Evolutionary conservation across 1,140 invertebrate species (phyloP), one percentile per base, ranked within the genome.

Genomic region (Heliothis subflexa): DNA sequence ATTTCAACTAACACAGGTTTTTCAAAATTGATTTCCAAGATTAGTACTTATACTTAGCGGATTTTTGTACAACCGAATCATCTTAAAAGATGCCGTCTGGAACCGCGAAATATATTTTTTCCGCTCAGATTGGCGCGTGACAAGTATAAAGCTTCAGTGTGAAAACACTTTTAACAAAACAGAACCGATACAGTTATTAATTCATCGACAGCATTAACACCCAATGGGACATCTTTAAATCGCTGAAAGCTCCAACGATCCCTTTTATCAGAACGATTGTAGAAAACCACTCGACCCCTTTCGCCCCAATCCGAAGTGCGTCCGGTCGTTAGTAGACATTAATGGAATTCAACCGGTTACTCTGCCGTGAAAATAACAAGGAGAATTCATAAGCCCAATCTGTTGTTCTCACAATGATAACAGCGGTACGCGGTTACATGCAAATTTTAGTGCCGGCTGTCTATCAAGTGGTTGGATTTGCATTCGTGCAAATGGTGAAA

Each of bases 211-310:
- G 88, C 13, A 91, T 91, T 92, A 94, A 92, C 87, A 62, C 84
- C 78, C 82, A 62, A 75, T 74, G 85, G 84, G 90, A 90, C 89
- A 93, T 93, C 89, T 91, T 93, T 88, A 91, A 93, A 94, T 89
- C 91, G 87, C 86, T 91, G 86, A 93, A 92, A 93, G 91, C 91
- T 91, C 85, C 91, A 92, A 92, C 86, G 85, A 89, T 90, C 88
- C 90, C 88, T 90, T 91, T 94, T 94, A 93, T 94, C 91, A 91
- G 91, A 88, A 91, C 90, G 91, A 94, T 93, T 94, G 91, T 94
- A 93, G 91, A 90, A 93, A 93, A 93, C 91, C 92, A 93, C 91
- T 93, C 91, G 93, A 94, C 93, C 91, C 93, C 93, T 94, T 94
- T 93, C 93, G 93, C 91, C 90, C 88, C 91, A 93, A 93, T 93